Base-by-base conservation (phyloP, 1,140 invertebrate species). In the Acyrthosiphon pisum region DNA sequence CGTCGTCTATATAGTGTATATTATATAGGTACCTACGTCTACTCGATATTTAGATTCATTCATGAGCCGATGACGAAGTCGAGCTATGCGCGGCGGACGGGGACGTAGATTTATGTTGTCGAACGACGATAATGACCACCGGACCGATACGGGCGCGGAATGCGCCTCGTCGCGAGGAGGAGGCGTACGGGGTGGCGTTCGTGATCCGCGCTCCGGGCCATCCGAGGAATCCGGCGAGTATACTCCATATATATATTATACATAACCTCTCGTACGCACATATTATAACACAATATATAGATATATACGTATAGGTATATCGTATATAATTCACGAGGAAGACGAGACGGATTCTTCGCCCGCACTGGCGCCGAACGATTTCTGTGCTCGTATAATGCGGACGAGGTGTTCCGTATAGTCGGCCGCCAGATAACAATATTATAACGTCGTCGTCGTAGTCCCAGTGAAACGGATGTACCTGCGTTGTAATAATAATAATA, bases 261-360 rank as follows among this genome's bases (percentile, higher is more conserved):
- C 60, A 76, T n/a, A n/a, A n/a, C 60, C 30, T 76, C n/a, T 76
- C 3, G 60, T 76, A 76, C 60, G n/a, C 60, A 76, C 30, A 76
- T 35, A 76, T 76, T 76, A 76, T 68, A 68, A 68, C 60, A 18
- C 14, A n/a, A n/a, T n/a, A 6, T 76, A 20, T 76, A n/a, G 2
- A 60, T 60, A 30, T 60, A n/a, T 68, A n/a, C 14, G 11, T 26
- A 11, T 60, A 60, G 56, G 56, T 60, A 18, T 22, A 23, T 53
- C 2, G 26, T 60, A 30, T 30, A 30, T 76, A 76, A 76, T 76
- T 76, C 60, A 76, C 60, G 60, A 76, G 60, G 60, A 76, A 76
- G 91, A 56, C 91, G 90, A 91, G 91, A 86, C 91, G 91, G 91
- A 86, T 93, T 93, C 91, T 93, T 93, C 91, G 76, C 91, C 91